Percentiles rank a stretch among this genome's conserved stretches.
Conservation (phyloP, 2,797 vertebrate species). For the Passerculus sandwichensis region DNA sequence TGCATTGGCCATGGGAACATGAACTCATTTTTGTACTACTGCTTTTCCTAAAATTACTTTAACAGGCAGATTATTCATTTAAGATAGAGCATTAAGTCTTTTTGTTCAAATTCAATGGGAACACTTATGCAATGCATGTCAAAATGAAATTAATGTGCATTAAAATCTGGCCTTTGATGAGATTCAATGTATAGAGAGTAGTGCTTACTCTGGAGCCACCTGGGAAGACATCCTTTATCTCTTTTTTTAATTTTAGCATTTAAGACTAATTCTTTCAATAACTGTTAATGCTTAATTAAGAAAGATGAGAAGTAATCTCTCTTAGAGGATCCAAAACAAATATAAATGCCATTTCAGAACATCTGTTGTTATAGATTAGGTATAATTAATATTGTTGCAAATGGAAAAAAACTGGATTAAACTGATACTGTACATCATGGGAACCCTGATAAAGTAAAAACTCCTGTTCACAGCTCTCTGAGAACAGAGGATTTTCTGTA, state of each 20-base stretch:
- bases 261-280: background rate
- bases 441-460: background rate
- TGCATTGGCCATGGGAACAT: background rate
- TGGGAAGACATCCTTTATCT: background rate
- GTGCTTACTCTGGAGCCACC: background rate
- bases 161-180: background rate
- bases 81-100: background rate
- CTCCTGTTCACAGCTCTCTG: background rate
- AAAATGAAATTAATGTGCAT: background rate
- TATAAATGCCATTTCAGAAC: background rate
- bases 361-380: background rate
- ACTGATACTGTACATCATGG: background rate
- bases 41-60: background rate
- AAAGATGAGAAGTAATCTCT: background rate
- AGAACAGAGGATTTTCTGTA: background rate
- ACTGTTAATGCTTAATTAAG: background rate
- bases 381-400: background rate
- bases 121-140: rapidly evolving
- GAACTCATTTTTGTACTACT: background rate
- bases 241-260: background rate
- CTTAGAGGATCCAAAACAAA: background rate
- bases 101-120: background rate
- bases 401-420: background rate
- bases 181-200: background rate
- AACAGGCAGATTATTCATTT: background rate